Conservation (phyloP, 2,888 invertebrate genomes). For the Dynastes grantii region DNA sequence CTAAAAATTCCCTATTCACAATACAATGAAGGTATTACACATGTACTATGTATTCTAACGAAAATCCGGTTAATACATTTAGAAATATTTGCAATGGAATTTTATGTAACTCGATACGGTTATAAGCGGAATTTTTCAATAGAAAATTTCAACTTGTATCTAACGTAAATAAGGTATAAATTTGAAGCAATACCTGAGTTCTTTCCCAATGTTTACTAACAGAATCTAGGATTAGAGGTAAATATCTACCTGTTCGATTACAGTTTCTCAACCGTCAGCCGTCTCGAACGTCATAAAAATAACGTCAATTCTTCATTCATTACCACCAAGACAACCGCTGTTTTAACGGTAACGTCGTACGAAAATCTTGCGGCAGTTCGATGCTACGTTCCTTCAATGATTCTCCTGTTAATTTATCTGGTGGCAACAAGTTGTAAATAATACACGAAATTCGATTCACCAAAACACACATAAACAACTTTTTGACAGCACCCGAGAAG, state of each 20-base stretch:
- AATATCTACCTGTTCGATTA: slow-evolving; percentile 38
- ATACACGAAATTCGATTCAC: not conserved
- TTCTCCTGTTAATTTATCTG: not conserved
- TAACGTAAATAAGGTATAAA: no score
- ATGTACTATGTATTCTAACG: no score
- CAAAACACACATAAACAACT: slow-evolving; percentile 21
- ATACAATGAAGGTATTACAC: no score
- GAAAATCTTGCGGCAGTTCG: slow-evolving; percentile 2
- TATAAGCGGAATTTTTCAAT: no score
- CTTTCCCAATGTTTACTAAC: no score
- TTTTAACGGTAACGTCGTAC: slow-evolving; percentile 31
- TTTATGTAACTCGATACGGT: not conserved
- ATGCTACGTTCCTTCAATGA: not conserved
- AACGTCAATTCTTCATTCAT: slow-evolving; percentile 33
- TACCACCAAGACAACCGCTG: not conserved
- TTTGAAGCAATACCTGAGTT: no score
- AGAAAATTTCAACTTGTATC: no score
- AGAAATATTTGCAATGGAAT: not conserved
- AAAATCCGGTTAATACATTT: not conserved
- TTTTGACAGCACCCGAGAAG: slow-evolving; percentile 22
- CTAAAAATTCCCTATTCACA: no score
- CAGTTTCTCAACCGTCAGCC: slow-evolving; percentile 43
- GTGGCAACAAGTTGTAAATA: not conserved
- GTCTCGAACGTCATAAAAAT: slow-evolving; percentile 47
- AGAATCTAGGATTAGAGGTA: no score